Evolutionary conservation across 1,140 invertebrate genomes (phyloP).

Genomic region (Lepidurus apus): DNA sequence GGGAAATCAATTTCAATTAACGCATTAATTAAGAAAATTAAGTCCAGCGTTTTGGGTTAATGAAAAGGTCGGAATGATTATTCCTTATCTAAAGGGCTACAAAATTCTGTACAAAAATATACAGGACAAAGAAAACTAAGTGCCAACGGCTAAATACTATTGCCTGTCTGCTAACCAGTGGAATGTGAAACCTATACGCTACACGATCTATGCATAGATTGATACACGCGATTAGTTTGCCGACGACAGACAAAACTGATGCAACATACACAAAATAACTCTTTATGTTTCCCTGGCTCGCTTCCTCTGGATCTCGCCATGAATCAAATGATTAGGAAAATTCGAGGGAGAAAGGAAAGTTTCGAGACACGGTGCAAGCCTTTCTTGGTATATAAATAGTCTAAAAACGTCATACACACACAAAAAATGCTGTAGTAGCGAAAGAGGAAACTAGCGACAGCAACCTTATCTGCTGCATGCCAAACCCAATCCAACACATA

Average conservation of each 20-base stretch:
- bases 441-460: background rate
- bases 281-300: background rate
- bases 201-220: constrained; percentile 19
- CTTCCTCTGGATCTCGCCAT: background rate
- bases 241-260: background rate
- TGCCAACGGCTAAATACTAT: constrained; percentile 5
- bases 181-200: constrained; percentile 15
- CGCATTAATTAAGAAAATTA: background rate
- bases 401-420: background rate
- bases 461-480: background rate
- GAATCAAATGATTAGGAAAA: background rate
- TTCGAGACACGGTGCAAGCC: background rate
- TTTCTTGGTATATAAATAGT: constrained; percentile 17
- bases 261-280: background rate
- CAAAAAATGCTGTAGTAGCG: background rate
- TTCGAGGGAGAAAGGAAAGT: background rate
- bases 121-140: constrained; percentile 14
- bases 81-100: constrained; percentile 15
- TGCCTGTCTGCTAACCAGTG: constrained; percentile 20
- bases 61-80: constrained; percentile 14
- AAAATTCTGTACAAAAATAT: constrained; percentile 22
- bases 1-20: too few relatives aligned
- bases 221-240: constrained; percentile 4
- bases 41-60: background rate
- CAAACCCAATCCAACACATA: background rate